Conservation (phyloP, 2,888 invertebrate genomes). For the Escarpia spicata region DNA sequence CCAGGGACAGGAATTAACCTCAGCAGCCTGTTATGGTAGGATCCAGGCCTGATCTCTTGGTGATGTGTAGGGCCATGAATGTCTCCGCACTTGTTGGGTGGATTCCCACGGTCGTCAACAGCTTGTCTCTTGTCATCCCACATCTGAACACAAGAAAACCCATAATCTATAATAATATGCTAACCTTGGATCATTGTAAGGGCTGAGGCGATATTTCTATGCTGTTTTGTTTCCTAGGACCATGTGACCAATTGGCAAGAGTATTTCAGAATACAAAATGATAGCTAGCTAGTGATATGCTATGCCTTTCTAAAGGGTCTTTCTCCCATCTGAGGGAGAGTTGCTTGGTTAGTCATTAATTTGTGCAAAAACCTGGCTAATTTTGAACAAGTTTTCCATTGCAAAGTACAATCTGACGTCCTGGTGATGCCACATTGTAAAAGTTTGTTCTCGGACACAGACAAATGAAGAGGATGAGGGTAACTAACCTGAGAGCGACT, state of each 20-base stretch:
- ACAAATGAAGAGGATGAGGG: background rate
- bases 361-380: background rate
- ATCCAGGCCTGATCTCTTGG: slow-evolving; percentile 89
- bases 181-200: background rate
- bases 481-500: slow-evolving; percentile 67
- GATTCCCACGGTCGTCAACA: slow-evolving; percentile 71
- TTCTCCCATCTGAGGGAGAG: too few species aligned
- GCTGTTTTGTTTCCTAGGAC: too few species aligned
- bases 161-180: background rate
- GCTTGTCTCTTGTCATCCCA: slow-evolving; percentile 69
- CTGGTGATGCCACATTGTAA: background rate
- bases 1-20: slow-evolving; percentile 74
- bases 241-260: too few species aligned
- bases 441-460: background rate
- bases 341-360: background rate
- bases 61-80: slow-evolving; percentile 84
- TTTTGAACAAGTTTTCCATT: background rate
- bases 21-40: slow-evolving; percentile 93
- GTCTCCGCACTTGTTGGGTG: slow-evolving; percentile 74
- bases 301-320: too few species aligned
- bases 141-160: slow-evolving; percentile 37
- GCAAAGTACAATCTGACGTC: background rate
- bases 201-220: too few species aligned
- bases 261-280: too few species aligned
- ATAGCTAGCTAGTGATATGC: too few species aligned